Percentiles rank a stretch among this genome's conserved stretches.
Evolutionary conservation across 2,888 invertebrate genomes (phyloP).

Genomic region (Drosophila fulvimacula): DNA sequence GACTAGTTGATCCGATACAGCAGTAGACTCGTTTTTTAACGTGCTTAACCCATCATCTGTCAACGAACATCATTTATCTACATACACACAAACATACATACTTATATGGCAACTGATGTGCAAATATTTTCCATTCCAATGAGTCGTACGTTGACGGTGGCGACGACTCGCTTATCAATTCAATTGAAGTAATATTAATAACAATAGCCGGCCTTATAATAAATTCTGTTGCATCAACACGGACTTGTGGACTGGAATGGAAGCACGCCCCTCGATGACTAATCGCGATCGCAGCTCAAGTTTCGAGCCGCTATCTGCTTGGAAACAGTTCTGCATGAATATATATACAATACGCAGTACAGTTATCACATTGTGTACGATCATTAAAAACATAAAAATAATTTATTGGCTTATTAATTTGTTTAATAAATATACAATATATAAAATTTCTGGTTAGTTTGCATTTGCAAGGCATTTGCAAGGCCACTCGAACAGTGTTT

Average conservation of each 20-base stretch:
- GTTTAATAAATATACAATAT: constrained; percentile 80
- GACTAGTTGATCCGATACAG: constrained; percentile 38
- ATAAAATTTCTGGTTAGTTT: constrained; percentile 72
- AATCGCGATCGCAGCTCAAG: constrained; percentile 42
- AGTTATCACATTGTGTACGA: constrained; percentile 40
- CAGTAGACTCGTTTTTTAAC: constrained; percentile 31
- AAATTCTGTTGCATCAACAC: constrained; percentile 51
- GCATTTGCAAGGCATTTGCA: constrained; percentile 47
- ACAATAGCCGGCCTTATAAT: constrained; percentile 72
- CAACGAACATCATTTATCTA: constrained; percentile 38
- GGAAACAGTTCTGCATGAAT: constrained; percentile 1
- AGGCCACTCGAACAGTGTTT: constrained; percentile 39
- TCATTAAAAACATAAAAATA: constrained; percentile 79
- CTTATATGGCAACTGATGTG: constrained; percentile 22
- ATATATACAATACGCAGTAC: constrained; percentile 15
- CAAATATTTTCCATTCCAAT: constrained; percentile 41
- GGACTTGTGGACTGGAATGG: constrained; percentile 25
- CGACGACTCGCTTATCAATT: constrained; percentile 62
- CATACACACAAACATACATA: constrained; percentile 13
- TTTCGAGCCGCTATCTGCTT: constrained; percentile 40
- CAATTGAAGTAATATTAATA: constrained; percentile 71
- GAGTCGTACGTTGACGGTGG: constrained; percentile 12
- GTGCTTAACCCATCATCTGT: constrained; percentile 56
- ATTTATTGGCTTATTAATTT: constrained; percentile 81
- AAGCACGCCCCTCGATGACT: constrained; percentile 64